Conservation (phyloP, 2,797 vertebrate species). For the Myotis planiceps region DNA sequence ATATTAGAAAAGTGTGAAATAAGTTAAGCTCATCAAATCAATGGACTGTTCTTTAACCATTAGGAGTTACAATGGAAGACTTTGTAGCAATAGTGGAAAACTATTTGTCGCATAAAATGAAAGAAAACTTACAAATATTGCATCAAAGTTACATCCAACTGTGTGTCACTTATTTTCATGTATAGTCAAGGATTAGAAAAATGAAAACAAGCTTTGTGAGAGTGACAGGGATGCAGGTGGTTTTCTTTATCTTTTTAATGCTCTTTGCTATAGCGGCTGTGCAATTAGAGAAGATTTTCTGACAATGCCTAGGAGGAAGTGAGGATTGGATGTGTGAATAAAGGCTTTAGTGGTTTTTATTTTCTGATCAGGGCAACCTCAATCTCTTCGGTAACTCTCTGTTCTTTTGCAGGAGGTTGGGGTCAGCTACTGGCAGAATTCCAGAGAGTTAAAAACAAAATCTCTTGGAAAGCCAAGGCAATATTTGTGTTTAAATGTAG, state of each 20-base stretch:
- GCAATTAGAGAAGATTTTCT: background rate
- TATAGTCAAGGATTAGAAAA: constrained; percentile 42
- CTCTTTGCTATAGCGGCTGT: background rate
- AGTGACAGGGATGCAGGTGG: background rate
- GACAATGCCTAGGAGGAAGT: background rate
- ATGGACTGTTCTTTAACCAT: background rate
- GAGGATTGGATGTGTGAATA: background rate
- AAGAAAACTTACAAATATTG: constrained; percentile 19
- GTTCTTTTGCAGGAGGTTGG: background rate
- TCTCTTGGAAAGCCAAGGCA: background rate
- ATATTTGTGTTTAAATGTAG: constrained; percentile 36
- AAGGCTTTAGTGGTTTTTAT: background rate
- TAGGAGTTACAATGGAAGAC: constrained; percentile 27
- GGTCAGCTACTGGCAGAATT: background rate
- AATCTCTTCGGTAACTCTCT: background rate
- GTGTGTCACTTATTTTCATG: background rate
- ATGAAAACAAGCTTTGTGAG: background rate
- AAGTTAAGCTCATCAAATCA: constrained; percentile 36
- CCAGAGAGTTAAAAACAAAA: constrained; percentile 13
- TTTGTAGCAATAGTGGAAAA: background rate
- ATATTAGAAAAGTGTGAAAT: constrained; percentile 22
- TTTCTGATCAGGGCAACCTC: background rate
- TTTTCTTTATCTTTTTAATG: background rate
- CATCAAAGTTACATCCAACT: background rate
- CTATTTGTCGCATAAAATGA: constrained; percentile 39